Evolutionary conservation across 1,140 invertebrate genomes (phyloP).

Genomic region (Sinella curviseta): DNA sequence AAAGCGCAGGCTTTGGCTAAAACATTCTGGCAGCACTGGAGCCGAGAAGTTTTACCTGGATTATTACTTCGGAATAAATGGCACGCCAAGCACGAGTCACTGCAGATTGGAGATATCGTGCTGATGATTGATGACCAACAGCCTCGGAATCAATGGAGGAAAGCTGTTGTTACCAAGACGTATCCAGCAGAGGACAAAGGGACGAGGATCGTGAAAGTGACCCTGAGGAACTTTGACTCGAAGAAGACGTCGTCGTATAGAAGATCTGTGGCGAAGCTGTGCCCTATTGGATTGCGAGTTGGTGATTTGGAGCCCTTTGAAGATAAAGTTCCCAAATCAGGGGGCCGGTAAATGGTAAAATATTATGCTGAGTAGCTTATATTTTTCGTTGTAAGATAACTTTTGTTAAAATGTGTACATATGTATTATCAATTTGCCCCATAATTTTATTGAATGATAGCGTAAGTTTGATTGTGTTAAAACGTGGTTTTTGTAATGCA

Average conservation of each 20-base stretch:
- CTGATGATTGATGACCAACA: background rate
- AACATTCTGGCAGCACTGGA: conserved; percentile 31
- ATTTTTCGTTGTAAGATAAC: too few relatives aligned
- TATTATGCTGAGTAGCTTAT: too few relatives aligned
- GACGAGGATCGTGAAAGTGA: background rate
- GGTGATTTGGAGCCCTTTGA: too few relatives aligned
- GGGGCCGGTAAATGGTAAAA: too few relatives aligned
- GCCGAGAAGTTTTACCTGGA: conserved; percentile 24
- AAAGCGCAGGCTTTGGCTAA: conserved; percentile 18
- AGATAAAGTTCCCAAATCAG: too few relatives aligned
- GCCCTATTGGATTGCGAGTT: too few relatives aligned
- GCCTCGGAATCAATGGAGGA: background rate
- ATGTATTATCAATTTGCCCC: too few relatives aligned
- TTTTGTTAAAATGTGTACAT: too few relatives aligned
- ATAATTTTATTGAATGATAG: too few relatives aligned
- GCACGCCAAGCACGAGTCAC: background rate
- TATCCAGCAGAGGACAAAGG: background rate
- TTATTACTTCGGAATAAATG: conserved; percentile 28
- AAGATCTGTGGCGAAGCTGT: background rate
- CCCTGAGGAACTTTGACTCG: background rate
- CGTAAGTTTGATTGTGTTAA: too few relatives aligned
- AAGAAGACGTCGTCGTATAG: too few relatives aligned
- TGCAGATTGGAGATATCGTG: conserved; percentile 28
- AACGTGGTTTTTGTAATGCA: too few relatives aligned
- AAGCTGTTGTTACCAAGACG: background rate